phyloP scores from a whole-genome alignment of 2,797 vertebrate genomes.

The Chelmon rostratus region DNA sequence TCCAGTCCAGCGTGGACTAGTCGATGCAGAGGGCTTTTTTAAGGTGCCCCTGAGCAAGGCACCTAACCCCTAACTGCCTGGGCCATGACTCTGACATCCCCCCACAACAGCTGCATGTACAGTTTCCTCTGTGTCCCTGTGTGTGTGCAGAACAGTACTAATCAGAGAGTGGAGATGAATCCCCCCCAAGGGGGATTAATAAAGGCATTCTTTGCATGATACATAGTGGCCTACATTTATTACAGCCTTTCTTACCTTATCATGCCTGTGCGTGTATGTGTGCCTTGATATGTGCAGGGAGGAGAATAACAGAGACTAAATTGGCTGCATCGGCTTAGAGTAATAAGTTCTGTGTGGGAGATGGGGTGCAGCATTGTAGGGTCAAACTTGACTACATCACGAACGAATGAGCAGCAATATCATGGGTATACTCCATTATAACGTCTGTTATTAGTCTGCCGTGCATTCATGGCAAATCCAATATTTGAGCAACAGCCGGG shows the following conservation, averaged over 20 bases:
- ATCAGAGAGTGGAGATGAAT: too few relatives aligned
- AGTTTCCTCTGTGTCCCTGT: too few relatives aligned
- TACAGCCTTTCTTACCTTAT: slow-evolving; percentile 17
- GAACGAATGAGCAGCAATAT: slow-evolving; percentile 66
- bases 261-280: not conserved
- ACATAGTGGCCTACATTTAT: slow-evolving; percentile 21
- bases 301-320: slow-evolving; percentile 55
- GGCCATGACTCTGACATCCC: too few relatives aligned
- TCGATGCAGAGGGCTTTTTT: too few relatives aligned
- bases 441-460: slow-evolving; percentile 60
- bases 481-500: slow-evolving; percentile 49
- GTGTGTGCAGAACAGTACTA: too few relatives aligned
- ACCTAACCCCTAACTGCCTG: too few relatives aligned
- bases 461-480: slow-evolving; percentile 65
- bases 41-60: too few relatives aligned
- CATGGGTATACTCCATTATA: slow-evolving; percentile 51
- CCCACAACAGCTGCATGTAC: too few relatives aligned
- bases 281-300: slow-evolving; percentile 13
- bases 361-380: slow-evolving; percentile 8
- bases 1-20: too few relatives aligned
- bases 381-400: slow-evolving; percentile 48
- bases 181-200: too few relatives aligned
- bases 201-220: too few relatives aligned
- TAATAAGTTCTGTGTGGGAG: slow-evolving; percentile 56
- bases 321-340: slow-evolving; percentile 54